phyloP scores from a whole-genome alignment of 2,797 vertebrate genomes.

The Pachyuromys duprasi region DNA sequence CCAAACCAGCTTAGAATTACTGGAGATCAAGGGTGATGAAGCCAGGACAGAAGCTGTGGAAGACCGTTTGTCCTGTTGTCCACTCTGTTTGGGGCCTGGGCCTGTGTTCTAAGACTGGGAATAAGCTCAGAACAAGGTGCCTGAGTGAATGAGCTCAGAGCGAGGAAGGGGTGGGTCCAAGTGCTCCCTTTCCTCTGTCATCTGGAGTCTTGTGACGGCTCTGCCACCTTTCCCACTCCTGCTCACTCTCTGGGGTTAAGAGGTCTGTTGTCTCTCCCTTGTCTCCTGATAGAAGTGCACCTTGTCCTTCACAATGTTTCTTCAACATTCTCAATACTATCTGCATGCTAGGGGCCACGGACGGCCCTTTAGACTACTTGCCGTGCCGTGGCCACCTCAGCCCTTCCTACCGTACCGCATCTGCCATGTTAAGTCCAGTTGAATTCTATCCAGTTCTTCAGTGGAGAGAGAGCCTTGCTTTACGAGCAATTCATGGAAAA shows the following conservation, averaged over 20 bases:
- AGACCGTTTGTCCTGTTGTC: background rate
- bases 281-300: background rate
- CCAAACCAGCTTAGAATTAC: background rate
- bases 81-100: background rate
- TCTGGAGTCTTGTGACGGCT: background rate
- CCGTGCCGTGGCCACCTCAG: background rate
- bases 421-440: background rate
- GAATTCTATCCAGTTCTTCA: background rate
- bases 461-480: background rate
- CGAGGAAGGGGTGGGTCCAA: background rate
- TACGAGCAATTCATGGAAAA: background rate
- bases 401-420: background rate
- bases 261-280: background rate
- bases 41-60: background rate
- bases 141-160: background rate
- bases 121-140: background rate
- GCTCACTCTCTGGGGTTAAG: background rate
- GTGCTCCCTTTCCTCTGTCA: background rate
- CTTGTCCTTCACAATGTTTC: background rate
- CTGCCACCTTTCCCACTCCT: background rate
- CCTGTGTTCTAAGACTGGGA: background rate
- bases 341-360: background rate
- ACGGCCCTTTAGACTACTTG: background rate
- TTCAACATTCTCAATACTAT: background rate
- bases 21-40: background rate